Percentiles rank a stretch among this genome's conserved stretches.
These are phyloP conservation scores for Dasyprocta punctata DNA, from an alignment of 2,113 vertebrate species.

Conservation along the genomic window DNA sequence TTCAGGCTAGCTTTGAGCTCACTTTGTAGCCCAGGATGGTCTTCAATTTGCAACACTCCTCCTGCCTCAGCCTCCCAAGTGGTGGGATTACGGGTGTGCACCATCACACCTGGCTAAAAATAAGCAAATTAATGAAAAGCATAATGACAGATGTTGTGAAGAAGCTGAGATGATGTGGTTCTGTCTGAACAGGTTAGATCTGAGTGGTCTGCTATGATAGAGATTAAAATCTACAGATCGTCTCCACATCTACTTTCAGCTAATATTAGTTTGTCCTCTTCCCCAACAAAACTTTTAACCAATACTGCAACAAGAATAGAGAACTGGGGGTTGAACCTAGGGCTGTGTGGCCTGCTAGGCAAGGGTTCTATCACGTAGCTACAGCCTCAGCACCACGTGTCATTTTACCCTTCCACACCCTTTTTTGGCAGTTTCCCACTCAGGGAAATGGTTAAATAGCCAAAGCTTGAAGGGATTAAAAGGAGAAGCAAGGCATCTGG, in stretches of 20 bases:
- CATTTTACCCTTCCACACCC: background rate
- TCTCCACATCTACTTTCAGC: background rate
- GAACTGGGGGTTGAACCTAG: background rate
- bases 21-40: no score
- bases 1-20: no score
- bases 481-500: background rate
- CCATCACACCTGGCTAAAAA: no score
- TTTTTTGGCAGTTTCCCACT: background rate
- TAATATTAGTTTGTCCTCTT: background rate
- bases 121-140: background rate
- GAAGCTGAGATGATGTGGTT: background rate
- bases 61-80: no score
- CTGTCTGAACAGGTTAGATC: background rate
- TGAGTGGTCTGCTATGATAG: background rate
- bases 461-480: background rate
- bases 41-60: no score
- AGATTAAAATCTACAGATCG: background rate
- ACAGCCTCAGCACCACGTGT: background rate
- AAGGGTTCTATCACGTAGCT: background rate
- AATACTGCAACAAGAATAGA: background rate
- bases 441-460: background rate
- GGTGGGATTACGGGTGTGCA: no score
- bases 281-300: background rate
- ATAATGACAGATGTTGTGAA: background rate
- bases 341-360: background rate